A percentile compares a stretch with the other conserved stretches of the same genome.
Conservation (phyloP, 2,888 invertebrate species). For the Netelia virgata region DNA sequence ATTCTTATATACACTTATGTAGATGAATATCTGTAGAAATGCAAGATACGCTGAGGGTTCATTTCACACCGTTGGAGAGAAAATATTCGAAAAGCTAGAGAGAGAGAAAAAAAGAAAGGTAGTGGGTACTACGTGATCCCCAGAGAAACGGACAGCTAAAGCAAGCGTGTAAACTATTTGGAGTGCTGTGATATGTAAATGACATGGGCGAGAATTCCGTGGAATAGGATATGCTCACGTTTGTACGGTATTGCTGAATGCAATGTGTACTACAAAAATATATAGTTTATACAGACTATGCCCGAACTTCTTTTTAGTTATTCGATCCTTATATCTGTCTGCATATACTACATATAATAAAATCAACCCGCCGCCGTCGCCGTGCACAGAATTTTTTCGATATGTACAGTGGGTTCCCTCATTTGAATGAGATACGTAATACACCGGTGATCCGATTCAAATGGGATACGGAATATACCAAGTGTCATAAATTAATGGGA, state of each 20-base stretch:
- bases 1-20: conserved; percentile 22
- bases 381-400: no score
- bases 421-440: no score
- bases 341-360: not conserved
- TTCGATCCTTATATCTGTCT: not conserved
- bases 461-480: no score
- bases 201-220: conserved; percentile 52
- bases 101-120: not conserved
- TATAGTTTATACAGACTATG: conserved; percentile 32
- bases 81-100: conserved; percentile 54
- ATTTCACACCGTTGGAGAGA: conserved; percentile 31
- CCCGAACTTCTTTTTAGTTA: conserved; percentile 22
- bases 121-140: conserved; percentile 57
- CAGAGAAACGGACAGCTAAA: conserved; percentile 61
- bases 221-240: conserved; percentile 33
- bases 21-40: conserved; percentile 10
- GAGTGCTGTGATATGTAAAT: conserved; percentile 67
- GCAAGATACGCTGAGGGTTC: conserved; percentile 11
- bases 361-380: not conserved
- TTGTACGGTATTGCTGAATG: conserved; percentile 45
- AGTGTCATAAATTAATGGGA: no score
- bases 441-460: no score
- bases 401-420: no score
- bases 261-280: conserved; percentile 29
- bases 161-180: conserved; percentile 66